Percentiles rank a stretch among this genome's conserved stretches.
These are phyloP conservation scores for Neoitamus cyanurus DNA, from an alignment of 2,888 invertebrate genomes.

Conservation along the genomic window DNA sequence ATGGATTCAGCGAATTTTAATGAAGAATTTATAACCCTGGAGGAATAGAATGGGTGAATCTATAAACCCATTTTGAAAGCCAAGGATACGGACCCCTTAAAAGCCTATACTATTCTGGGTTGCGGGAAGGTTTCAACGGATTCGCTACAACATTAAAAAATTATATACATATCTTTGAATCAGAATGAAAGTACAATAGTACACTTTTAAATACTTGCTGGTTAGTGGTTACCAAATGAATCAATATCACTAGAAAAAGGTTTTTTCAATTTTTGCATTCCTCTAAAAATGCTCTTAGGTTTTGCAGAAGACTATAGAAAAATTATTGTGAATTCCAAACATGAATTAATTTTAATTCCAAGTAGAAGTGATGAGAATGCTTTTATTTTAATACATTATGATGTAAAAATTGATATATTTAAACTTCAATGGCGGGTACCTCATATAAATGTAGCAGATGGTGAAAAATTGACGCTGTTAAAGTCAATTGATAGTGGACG, in stretches of 20 bases:
- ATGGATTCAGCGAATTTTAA: background rate
- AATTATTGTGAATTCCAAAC: conserved; percentile 60
- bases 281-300: conserved; percentile 59
- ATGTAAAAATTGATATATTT: conserved; percentile 41
- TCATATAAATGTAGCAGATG: conserved; percentile 40
- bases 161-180: conserved; percentile 57
- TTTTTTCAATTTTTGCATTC: conserved; percentile 58
- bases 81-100: background rate
- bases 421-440: too few species aligned
- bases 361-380: conserved; percentile 46
- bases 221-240: conserved; percentile 48
- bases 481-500: conserved; percentile 3
- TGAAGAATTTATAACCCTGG: background rate
- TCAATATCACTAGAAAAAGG: conserved; percentile 36
- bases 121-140: background rate
- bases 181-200: conserved; percentile 47
- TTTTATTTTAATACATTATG: background rate
- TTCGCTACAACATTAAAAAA: conserved; percentile 59
- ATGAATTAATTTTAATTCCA: conserved; percentile 57
- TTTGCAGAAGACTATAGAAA: too few species aligned
- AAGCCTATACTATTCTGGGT: background rate
- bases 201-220: conserved; percentile 52
- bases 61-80: background rate
- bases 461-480: conserved; percentile 2
- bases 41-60: background rate